Evolutionary conservation across 1,140 invertebrate genomes (phyloP), one percentile per base, ranked within the genome.

Genomic region (Leptinotarsa texana): DNA sequence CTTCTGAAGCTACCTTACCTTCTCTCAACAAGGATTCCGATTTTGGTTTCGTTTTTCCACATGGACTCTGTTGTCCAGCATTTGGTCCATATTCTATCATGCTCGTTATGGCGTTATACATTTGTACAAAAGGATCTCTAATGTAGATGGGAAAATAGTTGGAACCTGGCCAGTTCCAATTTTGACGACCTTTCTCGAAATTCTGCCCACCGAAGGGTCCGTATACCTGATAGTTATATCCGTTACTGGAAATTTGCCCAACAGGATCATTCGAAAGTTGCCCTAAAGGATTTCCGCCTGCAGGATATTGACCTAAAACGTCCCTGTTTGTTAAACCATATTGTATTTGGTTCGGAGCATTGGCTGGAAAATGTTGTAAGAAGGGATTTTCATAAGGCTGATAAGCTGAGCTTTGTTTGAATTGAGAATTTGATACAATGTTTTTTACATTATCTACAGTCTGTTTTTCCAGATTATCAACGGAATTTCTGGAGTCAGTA

Each of bases 31-130:
- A 15, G 11, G 63, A n/a, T 22, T 67, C 48, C 5, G 47, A 18
- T 24, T 67, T 68, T 15, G 5, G 27, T 65, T 65, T 67, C 13
- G 13, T 24, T 13, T 61, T 70, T 13, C 77, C 77, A 62, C 79
- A 81, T 49, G 74, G 74, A 48, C 72, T 74, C 17, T 69, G 76
- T 18, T 49, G 24, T 21, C 78, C 77, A 68, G 77, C 76, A 48
- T 76, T 82, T 75, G 88, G 88, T n/a, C 88, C 89, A 80, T 89
- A 88, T 84, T 90, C 88, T 61, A 90, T 79, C 74, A 90, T 86
- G 77, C 86, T 88, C 15, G 86, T 86, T 75, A 86, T 85, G 0
- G 87, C 86, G 62, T 87, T 87, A 13, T 86, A 86, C 62, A 88
- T 81, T 57, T 84, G 85, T n/a, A 89, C 75, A 48, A 88, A 83